Base-by-base conservation (phyloP, 92 coral and sea anemone genomes). In the Actinernus sp. region DNA sequence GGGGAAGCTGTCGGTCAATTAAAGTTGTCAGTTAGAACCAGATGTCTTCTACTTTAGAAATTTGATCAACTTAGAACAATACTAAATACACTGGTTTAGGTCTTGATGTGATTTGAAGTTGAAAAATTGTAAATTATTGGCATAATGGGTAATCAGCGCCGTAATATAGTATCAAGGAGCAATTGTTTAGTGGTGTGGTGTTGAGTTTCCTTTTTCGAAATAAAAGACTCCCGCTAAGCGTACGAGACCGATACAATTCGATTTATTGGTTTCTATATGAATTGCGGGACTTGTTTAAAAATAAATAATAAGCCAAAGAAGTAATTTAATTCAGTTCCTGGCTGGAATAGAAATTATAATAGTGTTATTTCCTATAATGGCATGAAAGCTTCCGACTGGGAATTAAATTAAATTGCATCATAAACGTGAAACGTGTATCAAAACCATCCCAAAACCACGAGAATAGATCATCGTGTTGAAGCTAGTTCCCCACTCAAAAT, bases 161-260 rank as follows among this genome's bases (percentile, higher is more conserved):
- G 14, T 6, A 6, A 34, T 34, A 14, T 6, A 34, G 14, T 14
- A 6, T 34, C 8, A 14, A 6, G 41, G 41, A 45, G 22, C 10
- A 23, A 23, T 45, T 45, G 52, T 45, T 45, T 45, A 23, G 52
- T 4, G 19, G 5, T 45, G 52, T 17, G 52, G 52, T n/a, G 52
- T 17, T 17, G 21, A 45, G 52, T 9, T 17, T 4, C 22, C 19
- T 14, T 45, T 45, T 9, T 5, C 10, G 19, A 45, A 45, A 12
- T 8, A 17, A 45, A 12, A 23, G 21, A 45, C 52, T 8, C 52
- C 52, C 21, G 52, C 52, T 45, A 45, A 8, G 52, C 11, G 41
- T 34, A 34, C 41, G 14, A 34, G 41, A 34, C 8, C 6, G 41
- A 6, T 34, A 34, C 41, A 34, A 6, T 34, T 34, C 41, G 41